phyloP scores from a whole-genome alignment of 2,888 invertebrate species.

The Lasioglossum calceatum region DNA sequence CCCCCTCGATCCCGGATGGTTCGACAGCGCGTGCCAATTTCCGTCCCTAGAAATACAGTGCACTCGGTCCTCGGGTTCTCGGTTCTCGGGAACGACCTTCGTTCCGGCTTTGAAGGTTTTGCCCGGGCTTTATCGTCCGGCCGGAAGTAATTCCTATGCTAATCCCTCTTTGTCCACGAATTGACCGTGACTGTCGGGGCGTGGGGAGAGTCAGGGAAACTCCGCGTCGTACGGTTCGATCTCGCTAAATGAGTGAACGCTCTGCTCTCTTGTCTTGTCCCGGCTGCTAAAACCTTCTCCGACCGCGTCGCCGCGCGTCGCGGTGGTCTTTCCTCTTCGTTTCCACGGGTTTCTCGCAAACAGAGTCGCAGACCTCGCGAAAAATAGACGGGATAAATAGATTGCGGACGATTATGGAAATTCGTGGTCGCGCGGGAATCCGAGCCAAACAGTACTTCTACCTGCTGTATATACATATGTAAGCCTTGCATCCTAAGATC shows the following conservation, averaged over 20 bases:
- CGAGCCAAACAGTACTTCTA: neutral
- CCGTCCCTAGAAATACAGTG: conserved; percentile 55
- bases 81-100: conserved; percentile 29
- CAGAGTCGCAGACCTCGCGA: neutral
- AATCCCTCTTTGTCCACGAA: conserved; percentile 77
- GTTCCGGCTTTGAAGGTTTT: conserved; percentile 69
- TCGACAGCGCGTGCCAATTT: conserved; percentile 61
- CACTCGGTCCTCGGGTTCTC: conserved; percentile 1
- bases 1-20: conserved; percentile 19
- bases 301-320: too few species aligned
- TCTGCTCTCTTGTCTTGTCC: neutral
- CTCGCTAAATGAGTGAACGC: conserved; percentile 43
- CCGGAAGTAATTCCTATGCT: conserved; percentile 79
- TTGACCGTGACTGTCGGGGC: conserved; percentile 46
- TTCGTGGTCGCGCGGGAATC: neutral
- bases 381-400: neutral
- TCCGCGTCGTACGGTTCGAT: conserved; percentile 33
- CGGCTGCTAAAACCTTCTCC: neutral
- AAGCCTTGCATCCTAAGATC: too few species aligned
- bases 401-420: neutral
- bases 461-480: too few species aligned
- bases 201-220: neutral
- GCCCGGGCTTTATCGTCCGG: conserved; percentile 65
- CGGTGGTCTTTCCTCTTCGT: neutral
- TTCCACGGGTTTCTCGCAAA: neutral